Evolutionary conservation across 2,113 vertebrate genomes (phyloP).

Genomic region (Erpornis zantholeuca): DNA sequence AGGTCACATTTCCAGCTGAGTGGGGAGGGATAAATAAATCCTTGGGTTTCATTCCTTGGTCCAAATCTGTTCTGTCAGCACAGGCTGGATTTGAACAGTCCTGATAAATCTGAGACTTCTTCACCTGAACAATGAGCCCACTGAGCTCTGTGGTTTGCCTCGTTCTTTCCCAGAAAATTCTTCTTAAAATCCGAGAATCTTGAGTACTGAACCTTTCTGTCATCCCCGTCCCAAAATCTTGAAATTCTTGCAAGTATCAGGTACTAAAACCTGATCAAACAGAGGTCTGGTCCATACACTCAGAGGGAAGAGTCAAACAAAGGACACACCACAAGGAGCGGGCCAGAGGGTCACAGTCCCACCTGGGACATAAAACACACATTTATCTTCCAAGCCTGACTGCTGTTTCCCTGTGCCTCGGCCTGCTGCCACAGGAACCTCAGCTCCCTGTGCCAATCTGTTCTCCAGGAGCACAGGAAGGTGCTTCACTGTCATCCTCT

Average conservation of each 20-base stretch:
- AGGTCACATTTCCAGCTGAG: background rate
- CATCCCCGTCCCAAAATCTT: background rate
- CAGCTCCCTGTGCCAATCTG: background rate
- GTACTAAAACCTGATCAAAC: background rate
- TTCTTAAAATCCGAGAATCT: background rate
- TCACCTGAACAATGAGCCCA: background rate
- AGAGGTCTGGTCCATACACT: background rate
- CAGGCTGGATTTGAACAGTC: background rate
- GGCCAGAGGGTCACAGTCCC: background rate
- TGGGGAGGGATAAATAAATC: background rate
- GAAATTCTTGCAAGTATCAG: background rate
- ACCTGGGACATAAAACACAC: background rate
- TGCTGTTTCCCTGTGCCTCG: background rate
- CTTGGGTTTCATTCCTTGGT: background rate
- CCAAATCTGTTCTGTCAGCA: background rate
- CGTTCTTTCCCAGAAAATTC: background rate
- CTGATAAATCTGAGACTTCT: background rate
- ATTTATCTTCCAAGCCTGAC: background rate
- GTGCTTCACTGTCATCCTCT: background rate
- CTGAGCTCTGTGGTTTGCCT: background rate
- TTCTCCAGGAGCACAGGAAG: background rate
- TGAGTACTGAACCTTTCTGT: background rate
- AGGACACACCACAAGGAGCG: background rate
- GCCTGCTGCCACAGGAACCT: background rate
- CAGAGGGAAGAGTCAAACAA: conserved; percentile 3